Evolutionary conservation across 2,888 invertebrate genomes (phyloP).

Genomic region (Hyposoter didymator): DNA sequence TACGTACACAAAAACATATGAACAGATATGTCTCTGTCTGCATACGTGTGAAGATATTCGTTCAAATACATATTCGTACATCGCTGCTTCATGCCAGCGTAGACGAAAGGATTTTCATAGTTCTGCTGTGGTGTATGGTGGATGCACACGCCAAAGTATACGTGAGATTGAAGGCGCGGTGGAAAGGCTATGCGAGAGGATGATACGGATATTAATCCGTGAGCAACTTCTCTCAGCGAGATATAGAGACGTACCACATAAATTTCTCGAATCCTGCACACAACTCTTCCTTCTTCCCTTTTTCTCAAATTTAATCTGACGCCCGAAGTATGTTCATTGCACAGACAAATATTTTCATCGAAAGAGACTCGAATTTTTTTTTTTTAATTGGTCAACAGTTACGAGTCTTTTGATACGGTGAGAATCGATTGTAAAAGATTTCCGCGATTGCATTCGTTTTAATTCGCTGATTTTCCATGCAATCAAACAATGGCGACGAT

Average conservation of each 20-base stretch:
- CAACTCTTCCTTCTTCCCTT: background rate
- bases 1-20: background rate
- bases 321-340: constrained; percentile 4
- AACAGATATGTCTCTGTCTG: constrained; percentile 30
- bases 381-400: background rate
- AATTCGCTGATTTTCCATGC: no score
- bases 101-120: constrained; percentile 56
- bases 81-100: constrained; percentile 33
- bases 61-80: constrained; percentile 21
- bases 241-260: constrained; percentile 31
- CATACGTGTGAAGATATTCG: constrained; percentile 23
- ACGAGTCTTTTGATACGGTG: no score
- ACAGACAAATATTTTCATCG: background rate
- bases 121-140: constrained; percentile 22
- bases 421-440: no score
- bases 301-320: constrained; percentile 17
- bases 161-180: constrained; percentile 53
- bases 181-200: constrained; percentile 62
- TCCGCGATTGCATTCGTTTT: no score
- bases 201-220: constrained; percentile 79
- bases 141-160: constrained; percentile 56
- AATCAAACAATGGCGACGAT: no score
- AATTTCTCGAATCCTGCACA: constrained; percentile 35
- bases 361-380: background rate
- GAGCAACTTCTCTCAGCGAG: constrained; percentile 72